These are phyloP conservation scores for Bactericera cockerelli DNA, from an alignment of 1,140 invertebrate genomes.

Conservation along the genomic window DNA sequence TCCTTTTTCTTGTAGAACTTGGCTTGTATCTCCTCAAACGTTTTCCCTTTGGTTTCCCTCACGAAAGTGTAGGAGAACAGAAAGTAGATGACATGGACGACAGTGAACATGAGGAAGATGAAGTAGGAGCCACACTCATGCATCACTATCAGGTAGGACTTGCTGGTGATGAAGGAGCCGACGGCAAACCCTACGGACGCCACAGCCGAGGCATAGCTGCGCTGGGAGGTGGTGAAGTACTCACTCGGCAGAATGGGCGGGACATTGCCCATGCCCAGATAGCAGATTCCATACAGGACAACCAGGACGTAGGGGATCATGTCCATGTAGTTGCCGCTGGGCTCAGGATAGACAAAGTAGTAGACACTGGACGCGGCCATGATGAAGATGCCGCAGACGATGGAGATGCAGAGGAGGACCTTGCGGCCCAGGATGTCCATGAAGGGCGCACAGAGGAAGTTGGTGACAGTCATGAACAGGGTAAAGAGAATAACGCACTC, in stretches of 20 bases:
- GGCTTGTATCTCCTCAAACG: slow-evolving; percentile 55
- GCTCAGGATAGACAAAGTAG: slow-evolving; percentile 10
- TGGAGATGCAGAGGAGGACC: slow-evolving; percentile 29
- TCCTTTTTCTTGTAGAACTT: not conserved
- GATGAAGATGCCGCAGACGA: slow-evolving; percentile 17
- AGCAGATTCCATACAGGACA: not conserved
- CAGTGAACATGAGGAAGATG: slow-evolving; percentile 22
- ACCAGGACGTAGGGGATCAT: not conserved
- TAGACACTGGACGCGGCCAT: slow-evolving; percentile 16
- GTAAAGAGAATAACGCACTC: slow-evolving; percentile 22
- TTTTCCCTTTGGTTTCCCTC: slow-evolving; percentile 63
- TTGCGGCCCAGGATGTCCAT: slow-evolving; percentile 29
- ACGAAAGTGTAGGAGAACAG: slow-evolving; percentile 29
- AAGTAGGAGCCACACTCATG: slow-evolving; percentile 10
- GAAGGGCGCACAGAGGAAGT: slow-evolving; percentile 22
- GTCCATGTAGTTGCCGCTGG: not conserved
- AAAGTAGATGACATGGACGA: slow-evolving; percentile 35
- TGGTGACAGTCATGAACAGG: slow-evolving; percentile 21
- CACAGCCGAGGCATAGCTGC: slow-evolving; percentile 21
- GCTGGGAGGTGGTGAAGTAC: slow-evolving; percentile 23
- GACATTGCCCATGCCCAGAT: slow-evolving; percentile 22
- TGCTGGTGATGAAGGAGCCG: slow-evolving; percentile 21
- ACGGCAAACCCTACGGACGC: slow-evolving; percentile 21
- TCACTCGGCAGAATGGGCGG: slow-evolving; percentile 23
- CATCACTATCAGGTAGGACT: slow-evolving; percentile 17